phyloP scores from a whole-genome alignment of 1,140 invertebrate species.

The Drosophila athabasca region DNA sequence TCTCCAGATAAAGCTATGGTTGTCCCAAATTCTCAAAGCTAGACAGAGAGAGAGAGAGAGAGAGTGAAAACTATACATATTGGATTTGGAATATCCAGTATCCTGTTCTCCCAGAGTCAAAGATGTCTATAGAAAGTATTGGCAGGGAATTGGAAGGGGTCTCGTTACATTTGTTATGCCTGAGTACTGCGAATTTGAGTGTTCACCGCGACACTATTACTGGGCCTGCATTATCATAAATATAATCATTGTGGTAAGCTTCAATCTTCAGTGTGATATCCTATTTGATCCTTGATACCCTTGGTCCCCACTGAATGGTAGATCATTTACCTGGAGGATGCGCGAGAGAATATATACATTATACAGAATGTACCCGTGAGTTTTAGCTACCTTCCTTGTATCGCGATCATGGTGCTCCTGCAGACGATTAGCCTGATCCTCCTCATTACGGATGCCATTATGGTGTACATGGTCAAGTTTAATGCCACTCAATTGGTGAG shows the following conservation, averaged over 20 bases:
- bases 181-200: neutral
- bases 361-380: too few relatives aligned
- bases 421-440: neutral
- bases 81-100: neutral
- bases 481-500: too few relatives aligned
- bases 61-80: conserved; percentile 14
- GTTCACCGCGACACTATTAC: neutral
- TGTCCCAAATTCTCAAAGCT: conserved; percentile 49
- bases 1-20: conserved; percentile 1
- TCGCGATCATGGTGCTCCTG: neutral
- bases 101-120: too few relatives aligned
- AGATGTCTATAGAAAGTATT: too few relatives aligned
- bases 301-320: neutral
- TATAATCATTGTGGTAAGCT: conserved; percentile 1
- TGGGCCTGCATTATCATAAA: conserved; percentile 5
- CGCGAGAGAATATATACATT: too few relatives aligned
- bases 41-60: neutral
- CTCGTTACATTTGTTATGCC: too few relatives aligned
- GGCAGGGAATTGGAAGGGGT: too few relatives aligned
- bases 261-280: too few relatives aligned
- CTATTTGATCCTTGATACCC: too few relatives aligned
- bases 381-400: too few relatives aligned
- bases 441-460: too few relatives aligned
- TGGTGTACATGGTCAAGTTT: too few relatives aligned
- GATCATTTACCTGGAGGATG: conserved; percentile 1